Evolutionary conservation across 2,888 invertebrate species (phyloP), one percentile per base, ranked within the genome.

Genomic region (Drosophila colorata): DNA sequence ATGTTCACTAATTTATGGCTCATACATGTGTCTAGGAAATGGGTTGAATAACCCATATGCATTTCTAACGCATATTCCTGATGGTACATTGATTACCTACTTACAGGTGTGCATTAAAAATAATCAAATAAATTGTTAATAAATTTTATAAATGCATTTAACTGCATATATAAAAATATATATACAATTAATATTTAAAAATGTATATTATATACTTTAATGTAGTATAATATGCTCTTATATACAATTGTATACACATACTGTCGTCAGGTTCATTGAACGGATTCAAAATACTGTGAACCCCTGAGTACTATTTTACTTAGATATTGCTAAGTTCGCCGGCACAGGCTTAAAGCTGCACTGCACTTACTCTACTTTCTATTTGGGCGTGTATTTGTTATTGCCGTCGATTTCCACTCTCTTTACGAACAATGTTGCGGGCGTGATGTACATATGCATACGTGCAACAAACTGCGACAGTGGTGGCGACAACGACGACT

Each of bases 341-440:
- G 61, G 37, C 44, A 38, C 38, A 38, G 40, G 40, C 43, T 37
- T 35, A 14, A 28, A 28, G 53, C 16, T 61, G 25, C 41, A 65
- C 41, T 77, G 51, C 72, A 74, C 82, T 74, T 63, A 74, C 82
- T 87, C 63, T 56, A 73, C 89, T 89, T 89, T 87, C 87, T 85
- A 69, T 66, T 71, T 61, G 38, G 56, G 16, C 6, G 38, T 57
- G 33, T 65, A 41, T 68, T 59, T 48, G 53, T 47, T 55, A 46
- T 60, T 51, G 23, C 40, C 52, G 28, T 60, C 31, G 43, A 47
- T 61, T 66, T 73, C 44, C 58, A 51, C 70, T 69, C 55, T 74
- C 46, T 77, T 57, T 43, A 49, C 28, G 41, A 9, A 49, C 28
- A 44, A 9, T 38, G n/a, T 40, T 41, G 14, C 38, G 58, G 78